Conservation (phyloP, 2,113 vertebrate species). For the Pelusios castaneus region DNA sequence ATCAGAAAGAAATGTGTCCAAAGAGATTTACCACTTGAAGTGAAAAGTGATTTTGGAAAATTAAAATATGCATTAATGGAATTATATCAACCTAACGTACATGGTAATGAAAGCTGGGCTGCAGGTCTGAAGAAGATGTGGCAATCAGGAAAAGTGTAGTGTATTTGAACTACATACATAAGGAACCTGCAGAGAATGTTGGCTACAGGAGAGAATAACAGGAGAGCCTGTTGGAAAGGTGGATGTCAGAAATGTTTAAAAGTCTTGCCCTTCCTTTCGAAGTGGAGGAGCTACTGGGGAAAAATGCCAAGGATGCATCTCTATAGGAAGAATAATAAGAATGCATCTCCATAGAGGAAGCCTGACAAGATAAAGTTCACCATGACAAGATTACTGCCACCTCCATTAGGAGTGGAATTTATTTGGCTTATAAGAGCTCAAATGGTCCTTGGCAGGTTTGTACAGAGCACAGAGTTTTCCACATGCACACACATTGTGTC, state of each 20-base stretch:
- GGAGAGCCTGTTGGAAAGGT: not conserved
- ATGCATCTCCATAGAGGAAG: too few relatives aligned
- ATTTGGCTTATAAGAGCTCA: not conserved
- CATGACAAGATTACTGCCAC: not conserved
- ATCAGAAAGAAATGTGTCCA: not conserved
- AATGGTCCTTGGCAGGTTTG: not conserved
- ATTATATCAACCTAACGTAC: not conserved
- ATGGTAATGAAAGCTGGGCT: not conserved
- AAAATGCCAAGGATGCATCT: not conserved
- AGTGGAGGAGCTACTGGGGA: not conserved
- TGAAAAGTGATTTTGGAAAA: not conserved
- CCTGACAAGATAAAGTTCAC: too few relatives aligned
- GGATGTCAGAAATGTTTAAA: not conserved
- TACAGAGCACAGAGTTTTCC: not conserved
- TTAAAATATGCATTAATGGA: not conserved
- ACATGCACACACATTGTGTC: not conserved
- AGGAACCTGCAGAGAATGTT: not conserved
- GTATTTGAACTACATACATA: not conserved
- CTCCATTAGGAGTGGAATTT: not conserved
- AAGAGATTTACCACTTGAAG: not conserved
- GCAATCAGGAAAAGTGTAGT: not conserved
- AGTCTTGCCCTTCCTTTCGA: not conserved
- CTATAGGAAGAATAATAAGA: not conserved
- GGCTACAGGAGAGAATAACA: not conserved
- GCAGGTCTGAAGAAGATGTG: not conserved